phyloP scores from a whole-genome alignment of 2,888 invertebrate species.

The Torymus auratus region DNA sequence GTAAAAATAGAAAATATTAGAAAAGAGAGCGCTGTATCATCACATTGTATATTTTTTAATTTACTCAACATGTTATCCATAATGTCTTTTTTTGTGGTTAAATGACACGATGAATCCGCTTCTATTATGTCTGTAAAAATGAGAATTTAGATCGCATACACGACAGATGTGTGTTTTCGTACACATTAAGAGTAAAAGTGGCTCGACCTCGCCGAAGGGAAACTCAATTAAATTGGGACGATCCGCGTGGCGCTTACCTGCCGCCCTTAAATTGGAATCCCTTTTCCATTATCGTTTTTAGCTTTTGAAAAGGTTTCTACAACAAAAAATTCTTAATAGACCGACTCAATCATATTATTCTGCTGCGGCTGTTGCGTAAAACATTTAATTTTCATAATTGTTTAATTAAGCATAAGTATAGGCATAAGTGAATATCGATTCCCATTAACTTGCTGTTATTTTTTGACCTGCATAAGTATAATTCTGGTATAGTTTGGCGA shows the following conservation, averaged over 20 bases:
- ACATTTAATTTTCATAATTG: background rate
- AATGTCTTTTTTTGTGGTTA: no score
- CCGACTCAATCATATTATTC: conserved; percentile 39
- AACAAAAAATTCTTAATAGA: conserved; percentile 46
- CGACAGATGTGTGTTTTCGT: conserved; percentile 49
- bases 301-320: conserved; percentile 35
- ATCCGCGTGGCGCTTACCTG: conserved; percentile 45
- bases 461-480: no score
- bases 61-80: no score
- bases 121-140: conserved; percentile 32
- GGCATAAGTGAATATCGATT: background rate
- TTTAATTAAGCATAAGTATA: conserved; percentile 1
- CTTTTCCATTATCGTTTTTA: conserved; percentile 50
- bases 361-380: conserved; percentile 16
- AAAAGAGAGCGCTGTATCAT: no score
- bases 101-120: background rate
- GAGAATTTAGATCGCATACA: conserved; percentile 17
- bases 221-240: conserved; percentile 54
- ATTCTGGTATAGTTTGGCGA: no score
- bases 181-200: conserved; percentile 41
- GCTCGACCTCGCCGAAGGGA: conserved; percentile 54
- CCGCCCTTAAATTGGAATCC: conserved; percentile 49
- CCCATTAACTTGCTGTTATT: no score
- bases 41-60: no score
- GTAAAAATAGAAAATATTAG: no score